Evolutionary conservation across 2,797 vertebrate species (phyloP).

Genomic region (Tapirus indicus): DNA sequence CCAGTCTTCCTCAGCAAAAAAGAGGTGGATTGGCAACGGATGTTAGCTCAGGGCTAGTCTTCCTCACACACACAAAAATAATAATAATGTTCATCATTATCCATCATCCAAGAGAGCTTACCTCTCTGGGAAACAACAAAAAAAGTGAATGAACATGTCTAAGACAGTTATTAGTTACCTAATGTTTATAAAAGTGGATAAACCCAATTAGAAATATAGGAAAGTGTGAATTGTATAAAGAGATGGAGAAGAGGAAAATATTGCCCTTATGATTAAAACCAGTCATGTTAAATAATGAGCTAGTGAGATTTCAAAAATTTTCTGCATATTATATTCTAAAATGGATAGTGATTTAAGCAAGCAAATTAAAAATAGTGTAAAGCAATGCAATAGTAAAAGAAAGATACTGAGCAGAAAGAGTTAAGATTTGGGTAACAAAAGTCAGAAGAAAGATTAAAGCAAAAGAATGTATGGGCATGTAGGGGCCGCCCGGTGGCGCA

Average conservation of each 20-base stretch:
- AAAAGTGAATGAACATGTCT: neutral
- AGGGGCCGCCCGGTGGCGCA: no score
- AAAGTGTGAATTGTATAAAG: neutral
- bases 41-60: no score
- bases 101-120: neutral
- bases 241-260: neutral
- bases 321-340: neutral
- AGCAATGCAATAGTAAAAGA: neutral
- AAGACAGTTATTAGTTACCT: neutral
- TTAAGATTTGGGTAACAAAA: slow-evolving; percentile 22
- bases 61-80: no score
- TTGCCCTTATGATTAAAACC: neutral
- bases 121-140: neutral
- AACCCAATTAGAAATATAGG: neutral
- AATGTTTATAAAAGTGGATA: slow-evolving; percentile 36
- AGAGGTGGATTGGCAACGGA: no score
- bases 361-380: neutral
- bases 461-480: neutral
- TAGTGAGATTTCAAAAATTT: neutral
- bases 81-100: neutral
- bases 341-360: neutral
- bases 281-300: neutral
- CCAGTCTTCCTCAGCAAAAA: no score
- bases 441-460: neutral
- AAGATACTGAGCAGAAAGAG: neutral